Evolutionary conservation across 2,888 invertebrate species (phyloP).

Genomic region (Embidobia sp.): DNA sequence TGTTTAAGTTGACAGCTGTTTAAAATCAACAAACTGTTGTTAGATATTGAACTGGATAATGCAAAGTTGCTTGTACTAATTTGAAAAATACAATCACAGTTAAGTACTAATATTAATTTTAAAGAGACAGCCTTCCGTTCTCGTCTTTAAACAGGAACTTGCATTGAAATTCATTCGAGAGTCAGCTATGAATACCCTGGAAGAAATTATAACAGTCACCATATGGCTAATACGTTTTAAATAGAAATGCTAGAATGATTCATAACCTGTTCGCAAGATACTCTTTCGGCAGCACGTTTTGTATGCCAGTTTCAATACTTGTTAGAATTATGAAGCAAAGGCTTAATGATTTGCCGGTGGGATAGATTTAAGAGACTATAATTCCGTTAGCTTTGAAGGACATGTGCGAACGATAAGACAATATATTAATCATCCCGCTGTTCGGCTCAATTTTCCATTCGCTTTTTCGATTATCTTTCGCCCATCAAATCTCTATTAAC

Average conservation of each 20-base stretch:
- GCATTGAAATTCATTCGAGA: background rate
- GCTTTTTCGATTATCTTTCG: too few relatives aligned
- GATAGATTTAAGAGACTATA: background rate
- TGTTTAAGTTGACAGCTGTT: too few relatives aligned
- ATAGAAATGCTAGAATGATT: constrained; percentile 33
- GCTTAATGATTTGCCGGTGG: constrained; percentile 26
- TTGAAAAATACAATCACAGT: too few relatives aligned
- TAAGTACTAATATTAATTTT: too few relatives aligned
- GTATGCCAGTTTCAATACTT: constrained; percentile 20
- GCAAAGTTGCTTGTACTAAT: too few relatives aligned
- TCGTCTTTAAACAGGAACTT: background rate
- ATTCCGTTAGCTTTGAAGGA: background rate
- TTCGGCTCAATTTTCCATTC: background rate
- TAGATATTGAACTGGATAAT: too few relatives aligned
- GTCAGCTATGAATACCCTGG: background rate
- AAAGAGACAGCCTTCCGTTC: too few relatives aligned
- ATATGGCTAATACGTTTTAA: constrained; percentile 34
- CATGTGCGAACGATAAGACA: constrained; percentile 1
- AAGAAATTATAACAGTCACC: constrained; percentile 17
- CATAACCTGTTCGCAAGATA: constrained; percentile 19
- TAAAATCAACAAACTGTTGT: too few relatives aligned
- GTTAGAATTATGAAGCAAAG: constrained; percentile 1
- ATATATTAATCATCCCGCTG: background rate
- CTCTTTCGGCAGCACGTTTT: constrained; percentile 4
- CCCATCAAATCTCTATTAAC: too few relatives aligned